A percentile compares a stretch with the other conserved stretches of the same genome.
Conservation (phyloP, 1,140 invertebrate species). For the Schlechtendalia chinensis region DNA sequence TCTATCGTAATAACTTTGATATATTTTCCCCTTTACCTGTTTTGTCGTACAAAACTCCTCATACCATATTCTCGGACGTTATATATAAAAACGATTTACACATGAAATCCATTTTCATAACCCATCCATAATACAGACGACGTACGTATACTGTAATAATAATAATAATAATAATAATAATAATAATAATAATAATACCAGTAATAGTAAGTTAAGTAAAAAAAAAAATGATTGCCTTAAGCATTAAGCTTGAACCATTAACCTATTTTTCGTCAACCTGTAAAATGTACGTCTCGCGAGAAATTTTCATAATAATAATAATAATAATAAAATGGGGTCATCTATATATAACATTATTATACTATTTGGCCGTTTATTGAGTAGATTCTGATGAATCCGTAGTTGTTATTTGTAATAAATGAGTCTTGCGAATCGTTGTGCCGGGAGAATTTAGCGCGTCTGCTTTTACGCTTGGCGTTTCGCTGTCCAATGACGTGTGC, state of each 20-base stretch:
- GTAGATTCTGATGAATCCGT: background rate
- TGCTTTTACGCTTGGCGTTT: slow-evolving; percentile 28
- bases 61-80: background rate
- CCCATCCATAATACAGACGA: background rate
- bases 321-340: background rate
- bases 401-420: slow-evolving; percentile 24
- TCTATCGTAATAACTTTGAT: slow-evolving; percentile 23
- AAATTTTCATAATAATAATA: too few relatives aligned
- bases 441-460: slow-evolving; percentile 14
- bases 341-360: background rate
- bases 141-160: background rate
- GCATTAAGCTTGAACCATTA: too few relatives aligned
- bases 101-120: slow-evolving; percentile 4
- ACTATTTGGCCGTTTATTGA: background rate
- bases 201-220: background rate
- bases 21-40: background rate
- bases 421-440: background rate
- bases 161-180: slow-evolving; percentile 10
- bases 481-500: slow-evolving; percentile 41
- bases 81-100: background rate
- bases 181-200: background rate
- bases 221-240: slow-evolving; percentile 4
- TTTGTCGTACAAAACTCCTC: background rate
- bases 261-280: slow-evolving; percentile 1
- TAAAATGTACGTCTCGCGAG: background rate